phyloP scores from a whole-genome alignment of 2,797 vertebrate genomes.

The Erpetoichthys calabaricus region DNA sequence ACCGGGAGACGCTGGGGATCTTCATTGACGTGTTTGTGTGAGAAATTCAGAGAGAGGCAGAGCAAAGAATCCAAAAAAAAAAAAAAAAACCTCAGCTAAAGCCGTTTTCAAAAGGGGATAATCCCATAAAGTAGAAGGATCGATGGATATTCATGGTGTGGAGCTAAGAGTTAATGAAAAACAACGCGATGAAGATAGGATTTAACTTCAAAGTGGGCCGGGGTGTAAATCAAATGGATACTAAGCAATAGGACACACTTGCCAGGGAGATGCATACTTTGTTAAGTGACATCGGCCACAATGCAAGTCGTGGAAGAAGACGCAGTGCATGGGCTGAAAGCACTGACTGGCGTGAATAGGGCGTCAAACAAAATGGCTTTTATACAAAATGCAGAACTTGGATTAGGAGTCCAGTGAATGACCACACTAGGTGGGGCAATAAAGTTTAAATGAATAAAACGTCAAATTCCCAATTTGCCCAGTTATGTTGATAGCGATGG shows the following conservation, averaged over 20 bases:
- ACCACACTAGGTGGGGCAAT: too few relatives aligned
- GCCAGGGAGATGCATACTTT: conserved; percentile 2
- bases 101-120: conserved; percentile 11
- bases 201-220: conserved; percentile 59
- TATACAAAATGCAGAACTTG: too few relatives aligned
- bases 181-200: conserved; percentile 53
- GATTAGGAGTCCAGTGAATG: too few relatives aligned
- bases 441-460: too few relatives aligned
- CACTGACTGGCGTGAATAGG: too few relatives aligned
- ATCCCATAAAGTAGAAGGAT: conserved; percentile 55
- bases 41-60: conserved; percentile 49
- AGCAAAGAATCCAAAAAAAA: conserved; percentile 40
- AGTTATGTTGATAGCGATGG: too few relatives aligned
- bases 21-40: conserved; percentile 42
- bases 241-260: conserved; percentile 11
- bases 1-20: conserved; percentile 43
- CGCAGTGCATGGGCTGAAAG: too few relatives aligned
- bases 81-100: conserved; percentile 7
- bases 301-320: too few relatives aligned
- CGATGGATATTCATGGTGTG: conserved; percentile 69
- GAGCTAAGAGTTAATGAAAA: conserved; percentile 46
- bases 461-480: too few relatives aligned
- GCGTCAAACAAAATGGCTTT: too few relatives aligned
- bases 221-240: conserved; percentile 26
- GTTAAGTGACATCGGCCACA: not conserved